phyloP scores from a whole-genome alignment of 2,888 invertebrate genomes.

The Cryptocephalus primarius region DNA sequence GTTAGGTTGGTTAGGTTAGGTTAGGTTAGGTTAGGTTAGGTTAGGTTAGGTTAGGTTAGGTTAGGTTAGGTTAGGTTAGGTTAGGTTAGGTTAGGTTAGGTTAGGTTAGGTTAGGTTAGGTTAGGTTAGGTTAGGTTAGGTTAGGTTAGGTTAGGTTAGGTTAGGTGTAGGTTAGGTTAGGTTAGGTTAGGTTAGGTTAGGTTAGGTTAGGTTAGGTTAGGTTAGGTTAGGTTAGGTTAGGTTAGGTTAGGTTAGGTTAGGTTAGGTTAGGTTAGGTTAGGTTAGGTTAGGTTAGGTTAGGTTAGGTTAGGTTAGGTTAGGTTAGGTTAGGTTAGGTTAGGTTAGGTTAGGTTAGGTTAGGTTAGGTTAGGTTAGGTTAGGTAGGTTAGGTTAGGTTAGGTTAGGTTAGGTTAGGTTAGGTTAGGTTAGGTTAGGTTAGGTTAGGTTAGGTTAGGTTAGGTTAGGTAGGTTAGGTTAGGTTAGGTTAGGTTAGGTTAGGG shows the following conservation, averaged over 20 bases:
- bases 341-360: conserved; percentile 1
- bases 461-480: no score
- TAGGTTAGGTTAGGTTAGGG: no score
- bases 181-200: conserved; percentile 13
- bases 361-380: not conserved
- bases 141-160: conserved; percentile 13
- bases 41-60: conserved; percentile 6
- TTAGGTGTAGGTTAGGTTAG: no score
- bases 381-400: no score
- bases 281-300: conserved; percentile 1
- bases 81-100: conserved; percentile 12
- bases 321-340: conserved; percentile 4
- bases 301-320: conserved; percentile 2
- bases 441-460: not conserved
- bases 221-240: conserved; percentile 8
- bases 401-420: conserved; percentile 1
- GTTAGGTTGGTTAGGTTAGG: no score
- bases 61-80: conserved; percentile 7
- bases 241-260: conserved; percentile 8
- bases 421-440: conserved; percentile 2
- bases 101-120: conserved; percentile 14
- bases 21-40: no score
- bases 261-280: conserved; percentile 4
- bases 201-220: conserved; percentile 13
- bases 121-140: conserved; percentile 12